Conservation (phyloP, 2,888 invertebrate genomes). For the Bombyx huttoni region DNA sequence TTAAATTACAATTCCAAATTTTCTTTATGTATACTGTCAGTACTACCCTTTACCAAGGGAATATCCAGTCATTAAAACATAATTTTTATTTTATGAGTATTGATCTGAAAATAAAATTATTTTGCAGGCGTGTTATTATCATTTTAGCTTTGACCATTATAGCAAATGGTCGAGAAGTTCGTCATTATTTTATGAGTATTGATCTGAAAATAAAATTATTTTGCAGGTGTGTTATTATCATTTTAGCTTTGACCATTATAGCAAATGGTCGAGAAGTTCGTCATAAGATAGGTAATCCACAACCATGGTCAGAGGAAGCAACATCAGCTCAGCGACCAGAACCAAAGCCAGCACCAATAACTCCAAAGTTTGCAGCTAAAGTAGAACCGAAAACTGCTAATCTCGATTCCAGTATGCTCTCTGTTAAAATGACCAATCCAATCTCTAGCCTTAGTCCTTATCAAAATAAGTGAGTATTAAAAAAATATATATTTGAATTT, state of each 20-base stretch:
- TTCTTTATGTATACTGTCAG: no score
- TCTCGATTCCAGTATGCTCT: conserved; percentile 51
- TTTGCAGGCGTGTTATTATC: conserved; percentile 84
- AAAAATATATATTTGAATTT: no score
- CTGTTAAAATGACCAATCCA: conserved; percentile 76
- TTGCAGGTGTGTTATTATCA: conserved; percentile 85
- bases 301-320: conserved; percentile 72
- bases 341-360: conserved; percentile 21
- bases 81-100: background rate
- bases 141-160: conserved; percentile 84
- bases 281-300: conserved; percentile 84
- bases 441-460: conserved; percentile 93
- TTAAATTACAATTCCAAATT: no score
- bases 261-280: conserved; percentile 80
- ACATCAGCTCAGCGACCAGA: background rate
- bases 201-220: conserved; percentile 4
- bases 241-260: conserved; percentile 83
- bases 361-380: conserved; percentile 17
- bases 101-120: conserved; percentile 4
- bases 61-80: background rate
- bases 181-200: conserved; percentile 24
- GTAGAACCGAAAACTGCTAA: conserved; percentile 21
- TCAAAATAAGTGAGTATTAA: conserved; percentile 82
- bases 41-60: no score
- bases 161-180: conserved; percentile 79